These are phyloP conservation scores for Zeuzera pyrina DNA, from an alignment of 2,888 invertebrate species.

Conservation along the genomic window DNA sequence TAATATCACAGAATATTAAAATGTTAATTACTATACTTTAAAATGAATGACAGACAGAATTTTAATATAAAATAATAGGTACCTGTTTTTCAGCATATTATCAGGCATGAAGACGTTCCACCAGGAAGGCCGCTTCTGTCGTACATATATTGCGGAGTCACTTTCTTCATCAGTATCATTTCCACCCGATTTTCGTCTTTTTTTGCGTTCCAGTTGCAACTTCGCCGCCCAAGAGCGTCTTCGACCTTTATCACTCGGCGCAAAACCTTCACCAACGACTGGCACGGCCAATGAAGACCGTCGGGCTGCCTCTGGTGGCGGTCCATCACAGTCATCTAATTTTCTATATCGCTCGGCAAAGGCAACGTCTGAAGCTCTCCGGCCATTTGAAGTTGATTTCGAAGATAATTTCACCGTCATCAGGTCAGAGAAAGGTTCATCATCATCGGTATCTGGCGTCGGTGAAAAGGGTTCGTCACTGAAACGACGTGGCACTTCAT, in stretches of 20 bases:
- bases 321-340: conserved; percentile 54
- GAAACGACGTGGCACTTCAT: conserved; percentile 55
- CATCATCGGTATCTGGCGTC: conserved; percentile 58
- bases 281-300: conserved; percentile 61
- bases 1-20: too few species aligned
- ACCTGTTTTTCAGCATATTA: conserved; percentile 80
- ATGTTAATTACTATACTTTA: too few species aligned
- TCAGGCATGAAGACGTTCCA: conserved; percentile 92
- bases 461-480: conserved; percentile 48
- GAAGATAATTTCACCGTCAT: conserved; percentile 29
- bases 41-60: too few species aligned
- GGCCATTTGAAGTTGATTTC: conserved; percentile 44
- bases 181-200: conserved; percentile 69
- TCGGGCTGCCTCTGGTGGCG: conserved; percentile 54
- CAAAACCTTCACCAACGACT: conserved; percentile 40
- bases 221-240: conserved; percentile 76
- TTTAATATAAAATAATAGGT: too few species aligned
- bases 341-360: conserved; percentile 63
- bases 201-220: conserved; percentile 66
- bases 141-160: conserved; percentile 58
- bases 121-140: conserved; percentile 88
- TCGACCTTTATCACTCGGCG: conserved; percentile 67
- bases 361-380: conserved; percentile 60
- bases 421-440: conserved; percentile 48
- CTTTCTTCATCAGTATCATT: conserved; percentile 57